Conservation (phyloP, 1,140 invertebrate genomes). For the Helicoverpa armigera region DNA sequence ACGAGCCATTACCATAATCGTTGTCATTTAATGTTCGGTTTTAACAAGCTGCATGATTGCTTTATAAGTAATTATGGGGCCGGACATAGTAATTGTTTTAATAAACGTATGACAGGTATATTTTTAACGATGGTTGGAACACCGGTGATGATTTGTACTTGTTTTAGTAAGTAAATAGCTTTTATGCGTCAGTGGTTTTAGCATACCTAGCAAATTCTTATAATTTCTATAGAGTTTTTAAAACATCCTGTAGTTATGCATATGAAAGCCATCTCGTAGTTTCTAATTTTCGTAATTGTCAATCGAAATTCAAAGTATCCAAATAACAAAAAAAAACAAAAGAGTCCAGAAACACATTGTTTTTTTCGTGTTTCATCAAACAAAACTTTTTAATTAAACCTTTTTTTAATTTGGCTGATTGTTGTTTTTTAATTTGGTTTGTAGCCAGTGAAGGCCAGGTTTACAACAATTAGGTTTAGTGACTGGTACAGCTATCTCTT, state of each 20-base stretch:
- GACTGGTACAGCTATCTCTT: conserved; percentile 5
- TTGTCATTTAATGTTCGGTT: conserved; percentile 34
- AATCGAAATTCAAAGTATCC: too few species aligned
- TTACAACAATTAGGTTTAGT: neutral
- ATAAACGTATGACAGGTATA: conserved; percentile 13
- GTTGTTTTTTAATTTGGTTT: neutral
- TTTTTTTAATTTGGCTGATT: neutral
- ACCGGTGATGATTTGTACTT: neutral
- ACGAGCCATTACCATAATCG: conserved; percentile 36
- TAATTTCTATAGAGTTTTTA: too few species aligned
- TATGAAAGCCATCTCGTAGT: too few species aligned
- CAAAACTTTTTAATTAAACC: neutral
- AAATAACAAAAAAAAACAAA: neutral
- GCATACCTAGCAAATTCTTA: too few species aligned
- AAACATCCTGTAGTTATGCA: too few species aligned
- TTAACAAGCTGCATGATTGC: conserved; percentile 37
- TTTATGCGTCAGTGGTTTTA: neutral
- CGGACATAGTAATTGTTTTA: conserved; percentile 21
- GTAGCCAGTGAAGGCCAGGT: neutral
- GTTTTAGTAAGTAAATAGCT: neutral
- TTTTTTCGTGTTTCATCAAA: neutral
- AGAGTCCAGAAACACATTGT: neutral
- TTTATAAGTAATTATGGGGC: conserved; percentile 39
- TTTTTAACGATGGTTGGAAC: conserved; percentile 4
- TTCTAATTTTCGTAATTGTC: too few species aligned